Percentiles rank a stretch among this genome's conserved stretches.
Conservation (phyloP, 2,888 invertebrate species). For the Xylota segnis region DNA sequence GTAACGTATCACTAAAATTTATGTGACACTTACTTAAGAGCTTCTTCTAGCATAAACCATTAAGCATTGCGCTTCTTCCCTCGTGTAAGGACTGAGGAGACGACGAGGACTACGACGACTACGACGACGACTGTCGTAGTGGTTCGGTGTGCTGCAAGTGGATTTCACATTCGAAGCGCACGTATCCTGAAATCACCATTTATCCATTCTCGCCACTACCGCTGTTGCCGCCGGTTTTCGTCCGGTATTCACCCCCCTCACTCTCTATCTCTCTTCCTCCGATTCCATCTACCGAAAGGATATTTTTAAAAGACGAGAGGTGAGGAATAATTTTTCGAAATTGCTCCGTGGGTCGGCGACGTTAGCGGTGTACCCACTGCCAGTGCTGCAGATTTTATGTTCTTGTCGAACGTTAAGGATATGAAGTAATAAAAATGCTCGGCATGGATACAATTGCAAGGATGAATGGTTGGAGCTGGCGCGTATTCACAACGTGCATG, state of each 20-base stretch:
- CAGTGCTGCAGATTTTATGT: conserved; percentile 72
- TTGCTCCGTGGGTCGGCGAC: conserved; percentile 58
- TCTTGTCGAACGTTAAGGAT: conserved; percentile 76
- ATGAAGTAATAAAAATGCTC: conserved; percentile 76
- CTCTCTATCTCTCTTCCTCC: too few relatives aligned
- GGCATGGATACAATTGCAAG: conserved; percentile 72
- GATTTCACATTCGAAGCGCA: conserved; percentile 76
- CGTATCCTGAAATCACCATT: conserved; percentile 77
- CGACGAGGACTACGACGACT: background rate
- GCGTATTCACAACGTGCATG: conserved; percentile 60
- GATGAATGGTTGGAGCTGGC: conserved; percentile 54
- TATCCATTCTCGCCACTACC: conserved; percentile 67
- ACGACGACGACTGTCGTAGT: conserved; percentile 38
- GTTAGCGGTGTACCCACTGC: conserved; percentile 51
- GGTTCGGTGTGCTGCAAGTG: conserved; percentile 62
- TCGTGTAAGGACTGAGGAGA: conserved; percentile 3
- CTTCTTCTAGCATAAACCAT: conserved; percentile 78
- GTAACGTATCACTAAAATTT: conserved; percentile 78
- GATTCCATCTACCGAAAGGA: background rate
- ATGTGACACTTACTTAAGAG: conserved; percentile 79
- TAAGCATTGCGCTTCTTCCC: conserved; percentile 77
- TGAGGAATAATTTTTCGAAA: conserved; percentile 45
- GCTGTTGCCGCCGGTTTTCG: conserved; percentile 63
- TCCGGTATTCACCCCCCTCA: conserved; percentile 40
- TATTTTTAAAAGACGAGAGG: conserved; percentile 10